These are phyloP conservation scores for Danio jaintianensis DNA, from an alignment of 2,797 vertebrate species.

Conservation along the genomic window DNA sequence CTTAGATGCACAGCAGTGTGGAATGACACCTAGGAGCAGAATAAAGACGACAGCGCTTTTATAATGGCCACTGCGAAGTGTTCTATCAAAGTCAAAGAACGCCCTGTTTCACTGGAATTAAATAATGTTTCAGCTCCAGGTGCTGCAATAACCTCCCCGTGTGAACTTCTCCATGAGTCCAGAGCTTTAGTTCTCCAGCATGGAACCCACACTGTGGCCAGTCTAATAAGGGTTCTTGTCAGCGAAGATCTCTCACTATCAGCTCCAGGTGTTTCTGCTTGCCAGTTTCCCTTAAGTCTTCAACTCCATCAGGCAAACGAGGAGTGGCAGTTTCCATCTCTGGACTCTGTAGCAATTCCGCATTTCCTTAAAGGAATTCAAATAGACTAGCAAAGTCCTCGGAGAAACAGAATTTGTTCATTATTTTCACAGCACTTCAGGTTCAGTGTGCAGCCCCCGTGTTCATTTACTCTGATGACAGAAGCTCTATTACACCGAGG, in stretches of 20 bases:
- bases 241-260: conserved; percentile 38
- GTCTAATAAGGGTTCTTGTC: conserved; percentile 50
- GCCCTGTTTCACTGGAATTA: conserved; percentile 40
- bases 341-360: conserved; percentile 42
- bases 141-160: conserved; percentile 31
- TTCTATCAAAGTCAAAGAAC: conserved; percentile 33
- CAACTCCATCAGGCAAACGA: conserved; percentile 28
- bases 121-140: conserved; percentile 26
- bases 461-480: conserved; percentile 44
- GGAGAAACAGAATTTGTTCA: conserved; percentile 44
- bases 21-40: conserved; percentile 10
- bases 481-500: conserved; percentile 28
- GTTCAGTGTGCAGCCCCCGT: conserved; percentile 26
- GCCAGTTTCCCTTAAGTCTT: conserved; percentile 27
- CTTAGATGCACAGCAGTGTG: conserved; percentile 13
- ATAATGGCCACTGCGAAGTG: background rate
- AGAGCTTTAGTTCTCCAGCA: conserved; percentile 37
- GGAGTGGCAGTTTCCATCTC: conserved; percentile 56
- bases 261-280: conserved; percentile 36
- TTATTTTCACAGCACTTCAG: conserved; percentile 43
- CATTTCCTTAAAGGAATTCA: conserved; percentile 47
- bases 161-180: conserved; percentile 40
- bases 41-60: conserved; percentile 16
- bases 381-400: conserved; percentile 26
- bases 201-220: conserved; percentile 8